Evolutionary conservation across 1,140 invertebrate species (phyloP).

Genomic region (Cecropterus lyciades): DNA sequence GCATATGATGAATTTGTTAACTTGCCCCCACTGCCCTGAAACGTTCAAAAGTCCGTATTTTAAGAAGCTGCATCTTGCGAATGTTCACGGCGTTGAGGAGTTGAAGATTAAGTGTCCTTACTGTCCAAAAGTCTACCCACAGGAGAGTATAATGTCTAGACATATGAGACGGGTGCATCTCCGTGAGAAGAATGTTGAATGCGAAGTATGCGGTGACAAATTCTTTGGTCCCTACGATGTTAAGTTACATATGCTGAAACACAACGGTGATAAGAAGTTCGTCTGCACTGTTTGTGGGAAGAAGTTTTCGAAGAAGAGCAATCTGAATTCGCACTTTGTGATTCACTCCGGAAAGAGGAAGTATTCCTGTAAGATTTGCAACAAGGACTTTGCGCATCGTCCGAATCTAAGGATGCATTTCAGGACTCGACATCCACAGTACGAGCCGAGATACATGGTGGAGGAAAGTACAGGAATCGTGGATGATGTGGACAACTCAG

Average conservation of each 20-base stretch:
- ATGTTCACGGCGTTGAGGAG: slow-evolving; percentile 72
- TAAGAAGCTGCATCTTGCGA: slow-evolving; percentile 72
- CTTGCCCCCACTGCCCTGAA: slow-evolving; percentile 69
- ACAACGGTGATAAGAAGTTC: slow-evolving; percentile 88
- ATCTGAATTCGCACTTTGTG: slow-evolving; percentile 83
- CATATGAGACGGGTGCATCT: slow-evolving; percentile 76
- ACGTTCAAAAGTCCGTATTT: slow-evolving; percentile 74
- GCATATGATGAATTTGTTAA: slow-evolving; percentile 62
- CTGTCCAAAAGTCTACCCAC: slow-evolving; percentile 70
- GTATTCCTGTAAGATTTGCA: slow-evolving; percentile 80
- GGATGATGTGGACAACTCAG: slow-evolving; percentile 50
- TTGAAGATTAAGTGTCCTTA: slow-evolving; percentile 72
- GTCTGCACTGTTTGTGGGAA: slow-evolving; percentile 85
- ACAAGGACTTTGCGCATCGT: slow-evolving; percentile 79
- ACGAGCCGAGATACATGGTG: slow-evolving; percentile 27
- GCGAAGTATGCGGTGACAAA: slow-evolving; percentile 84
- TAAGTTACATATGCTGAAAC: slow-evolving; percentile 88
- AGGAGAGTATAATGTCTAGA: slow-evolving; percentile 74
- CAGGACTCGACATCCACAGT: slow-evolving; percentile 53
- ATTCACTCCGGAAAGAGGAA: slow-evolving; percentile 85
- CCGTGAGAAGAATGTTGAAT: slow-evolving; percentile 74
- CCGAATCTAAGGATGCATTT: slow-evolving; percentile 65
- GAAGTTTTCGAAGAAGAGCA: slow-evolving; percentile 85
- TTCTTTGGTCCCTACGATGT: slow-evolving; percentile 89
- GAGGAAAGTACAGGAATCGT: slow-evolving; percentile 36